These are phyloP conservation scores for Petrosia ficiformis DNA, from an alignment of 37 sponge, comb jelly and placozoan species.

Conservation along the genomic window DNA sequence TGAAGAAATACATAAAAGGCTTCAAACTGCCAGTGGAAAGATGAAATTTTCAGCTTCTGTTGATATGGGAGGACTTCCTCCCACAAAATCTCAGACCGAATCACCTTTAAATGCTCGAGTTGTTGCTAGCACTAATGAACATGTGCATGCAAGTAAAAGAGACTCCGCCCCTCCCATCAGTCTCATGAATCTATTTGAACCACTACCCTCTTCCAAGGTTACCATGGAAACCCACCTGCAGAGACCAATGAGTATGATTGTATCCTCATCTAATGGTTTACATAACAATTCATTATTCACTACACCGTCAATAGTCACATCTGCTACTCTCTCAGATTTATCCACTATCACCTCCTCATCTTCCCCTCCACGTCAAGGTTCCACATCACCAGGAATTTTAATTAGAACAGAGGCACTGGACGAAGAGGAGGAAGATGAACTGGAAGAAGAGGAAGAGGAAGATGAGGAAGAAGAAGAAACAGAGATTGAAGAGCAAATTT, in stretches of 20 bases:
- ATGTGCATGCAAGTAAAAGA: not conserved
- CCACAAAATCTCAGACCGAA: not conserved
- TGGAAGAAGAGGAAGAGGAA: not conserved
- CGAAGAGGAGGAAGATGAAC: not conserved
- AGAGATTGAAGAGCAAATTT: not conserved
- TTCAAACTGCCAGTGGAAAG: not conserved
- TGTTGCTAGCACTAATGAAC: not conserved
- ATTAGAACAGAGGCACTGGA: not conserved
- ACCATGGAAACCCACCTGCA: too few relatives aligned
- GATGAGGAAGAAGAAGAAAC: not conserved
- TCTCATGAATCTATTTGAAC: constrained; percentile 9
- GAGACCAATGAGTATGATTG: not conserved
- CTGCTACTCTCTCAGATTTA: not conserved
- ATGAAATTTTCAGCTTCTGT: not conserved
- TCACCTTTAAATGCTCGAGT: not conserved
- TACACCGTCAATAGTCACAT: not conserved
- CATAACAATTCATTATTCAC: not conserved
- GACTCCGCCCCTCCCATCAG: not conserved
- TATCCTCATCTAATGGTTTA: not conserved
- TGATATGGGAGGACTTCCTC: not conserved
- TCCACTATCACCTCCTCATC: not conserved
- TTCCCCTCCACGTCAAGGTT: not conserved
- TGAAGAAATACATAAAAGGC: not conserved
- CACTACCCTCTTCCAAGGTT: not conserved
- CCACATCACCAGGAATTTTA: not conserved